A percentile compares a stretch with the other conserved stretches of the same genome.
phyloP scores from a whole-genome alignment of 2,888 invertebrate species.

The Tortricodes alternella region DNA sequence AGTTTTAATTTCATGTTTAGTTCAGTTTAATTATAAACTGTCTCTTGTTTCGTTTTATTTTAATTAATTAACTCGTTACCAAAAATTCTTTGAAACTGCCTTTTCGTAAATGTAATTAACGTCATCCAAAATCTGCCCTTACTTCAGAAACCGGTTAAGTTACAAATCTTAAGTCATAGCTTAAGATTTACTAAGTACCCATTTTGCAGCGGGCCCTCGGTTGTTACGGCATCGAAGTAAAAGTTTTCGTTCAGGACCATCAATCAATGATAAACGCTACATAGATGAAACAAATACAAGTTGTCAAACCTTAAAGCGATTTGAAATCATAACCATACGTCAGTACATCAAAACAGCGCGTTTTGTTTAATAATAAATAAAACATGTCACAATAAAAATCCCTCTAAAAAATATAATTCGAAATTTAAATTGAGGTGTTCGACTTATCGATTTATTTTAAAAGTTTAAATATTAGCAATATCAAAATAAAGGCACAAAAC shows the following conservation, averaged over 20 bases:
- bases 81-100: too few relatives aligned
- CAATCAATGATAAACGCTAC: neutral
- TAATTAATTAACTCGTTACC: too few relatives aligned
- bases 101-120: too few relatives aligned
- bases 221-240: slow-evolving; percentile 15
- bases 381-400: neutral
- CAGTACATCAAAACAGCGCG: neutral
- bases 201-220: neutral
- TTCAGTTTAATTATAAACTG: too few relatives aligned
- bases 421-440: too few relatives aligned
- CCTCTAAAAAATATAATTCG: neutral
- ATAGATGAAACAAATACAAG: neutral
- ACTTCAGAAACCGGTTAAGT: too few relatives aligned
- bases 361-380: neutral
- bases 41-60: too few relatives aligned
- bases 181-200: too few relatives aligned
- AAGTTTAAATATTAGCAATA: neutral
- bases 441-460: neutral
- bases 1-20: too few relatives aligned
- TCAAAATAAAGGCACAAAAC: slow-evolving; percentile 5
- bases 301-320: neutral
- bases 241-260: slow-evolving; percentile 13
- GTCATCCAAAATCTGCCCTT: too few relatives aligned
- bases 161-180: too few relatives aligned
- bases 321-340: neutral